phyloP scores from a whole-genome alignment of 2,888 invertebrate species.

The Temnothorax unifasciatus region DNA sequence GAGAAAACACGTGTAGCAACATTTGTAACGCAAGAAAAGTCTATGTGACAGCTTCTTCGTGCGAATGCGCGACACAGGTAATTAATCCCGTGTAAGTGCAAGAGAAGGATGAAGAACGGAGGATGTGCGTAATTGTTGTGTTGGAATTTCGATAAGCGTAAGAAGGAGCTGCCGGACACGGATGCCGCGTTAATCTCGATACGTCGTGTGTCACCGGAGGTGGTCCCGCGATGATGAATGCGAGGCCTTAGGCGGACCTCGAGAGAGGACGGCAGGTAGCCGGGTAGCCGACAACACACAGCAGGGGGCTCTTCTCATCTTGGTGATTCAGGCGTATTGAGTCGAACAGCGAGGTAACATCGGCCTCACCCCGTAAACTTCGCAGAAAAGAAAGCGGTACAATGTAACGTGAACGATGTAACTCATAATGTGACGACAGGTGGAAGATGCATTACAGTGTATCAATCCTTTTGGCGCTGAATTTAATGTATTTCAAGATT shows the following conservation, averaged over 20 bases:
- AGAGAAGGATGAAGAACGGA: not conserved
- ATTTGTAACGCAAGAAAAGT: not conserved
- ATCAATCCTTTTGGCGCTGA: not conserved
- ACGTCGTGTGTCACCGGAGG: constrained; percentile 82
- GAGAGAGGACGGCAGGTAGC: constrained; percentile 76
- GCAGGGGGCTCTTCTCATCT: constrained; percentile 80
- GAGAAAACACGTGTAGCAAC: constrained; percentile 17
- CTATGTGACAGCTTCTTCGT: not conserved
- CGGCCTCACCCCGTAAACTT: constrained; percentile 46
- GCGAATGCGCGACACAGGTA: not conserved
- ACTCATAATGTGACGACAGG: constrained; percentile 49
- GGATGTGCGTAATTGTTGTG: not conserved
- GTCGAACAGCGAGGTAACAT: constrained; percentile 52
- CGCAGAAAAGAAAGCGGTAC: constrained; percentile 68
- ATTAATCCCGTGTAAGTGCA: constrained; percentile 23
- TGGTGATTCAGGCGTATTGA: constrained; percentile 58
- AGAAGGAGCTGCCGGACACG: constrained; percentile 54
- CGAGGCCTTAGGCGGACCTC: constrained; percentile 75
- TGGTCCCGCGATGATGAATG: constrained; percentile 83
- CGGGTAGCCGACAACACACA: constrained; percentile 80
- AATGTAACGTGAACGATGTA: constrained; percentile 48
- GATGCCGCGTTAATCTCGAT: constrained; percentile 75
- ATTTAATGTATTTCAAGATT: constrained; percentile 1
- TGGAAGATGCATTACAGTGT: constrained; percentile 27
- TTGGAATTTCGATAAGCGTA: constrained; percentile 53